These are phyloP conservation scores for Sylvilagus bachmani DNA, from an alignment of 2,113 vertebrate species.

Conservation along the genomic window DNA sequence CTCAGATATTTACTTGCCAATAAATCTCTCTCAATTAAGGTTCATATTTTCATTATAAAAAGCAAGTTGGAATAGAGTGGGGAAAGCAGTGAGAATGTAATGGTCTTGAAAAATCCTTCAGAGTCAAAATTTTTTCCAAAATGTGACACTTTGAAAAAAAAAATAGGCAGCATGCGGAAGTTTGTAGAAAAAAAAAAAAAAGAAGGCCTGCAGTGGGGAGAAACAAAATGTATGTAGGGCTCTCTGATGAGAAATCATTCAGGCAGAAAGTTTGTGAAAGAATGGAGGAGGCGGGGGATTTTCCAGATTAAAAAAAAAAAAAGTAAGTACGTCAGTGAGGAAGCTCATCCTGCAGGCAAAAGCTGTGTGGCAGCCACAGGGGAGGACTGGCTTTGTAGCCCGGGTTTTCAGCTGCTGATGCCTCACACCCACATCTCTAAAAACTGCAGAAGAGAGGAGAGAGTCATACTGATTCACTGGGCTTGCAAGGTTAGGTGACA, in stretches of 20 bases:
- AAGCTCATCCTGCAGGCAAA: conserved; percentile 42
- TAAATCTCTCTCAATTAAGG: background rate
- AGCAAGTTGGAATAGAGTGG: background rate
- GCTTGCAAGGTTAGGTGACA: background rate
- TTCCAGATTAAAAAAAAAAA: conserved; percentile 42
- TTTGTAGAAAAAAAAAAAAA: background rate
- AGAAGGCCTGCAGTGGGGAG: conserved; percentile 52
- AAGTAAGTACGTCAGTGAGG: conserved; percentile 62
- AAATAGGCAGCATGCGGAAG: background rate
- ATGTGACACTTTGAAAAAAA: background rate
- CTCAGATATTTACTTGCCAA: background rate
- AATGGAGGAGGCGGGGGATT: conserved; percentile 67
- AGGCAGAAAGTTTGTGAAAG: conserved; percentile 69
- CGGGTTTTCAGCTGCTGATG: conserved; percentile 73
- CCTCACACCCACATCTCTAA: conserved; percentile 64
- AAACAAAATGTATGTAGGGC: conserved; percentile 73
- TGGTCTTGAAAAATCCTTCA: background rate
- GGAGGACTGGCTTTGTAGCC: conserved; percentile 53
- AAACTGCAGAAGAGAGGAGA: conserved; percentile 49
- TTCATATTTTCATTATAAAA: conserved; percentile 49
- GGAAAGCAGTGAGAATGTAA: background rate
- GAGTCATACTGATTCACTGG: conserved; percentile 62
- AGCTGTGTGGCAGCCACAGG: conserved; percentile 38
- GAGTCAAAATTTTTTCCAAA: background rate
- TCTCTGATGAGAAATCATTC: conserved; percentile 63